Percentiles rank a stretch among this genome's conserved stretches.
Evolutionary conservation across 2,888 invertebrate genomes (phyloP).

Genomic region (Mycalesis mineus): DNA sequence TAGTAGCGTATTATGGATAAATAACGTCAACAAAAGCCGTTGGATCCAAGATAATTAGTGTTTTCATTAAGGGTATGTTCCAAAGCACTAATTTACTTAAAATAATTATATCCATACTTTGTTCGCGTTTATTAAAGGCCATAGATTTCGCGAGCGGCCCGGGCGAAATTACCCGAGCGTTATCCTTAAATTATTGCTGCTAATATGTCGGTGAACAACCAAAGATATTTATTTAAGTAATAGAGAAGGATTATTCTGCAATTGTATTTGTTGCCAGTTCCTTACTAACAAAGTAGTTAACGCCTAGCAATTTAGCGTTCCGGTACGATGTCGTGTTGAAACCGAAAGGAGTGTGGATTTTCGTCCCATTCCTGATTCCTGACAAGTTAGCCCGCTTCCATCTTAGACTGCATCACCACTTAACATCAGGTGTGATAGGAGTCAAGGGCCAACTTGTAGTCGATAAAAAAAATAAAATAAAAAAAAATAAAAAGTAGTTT

Average conservation of each 20-base stretch:
- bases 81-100: slow-evolving; percentile 68
- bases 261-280: no score
- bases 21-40: neutral
- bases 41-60: slow-evolving; percentile 38
- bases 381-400: no score
- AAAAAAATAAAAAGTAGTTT: no score
- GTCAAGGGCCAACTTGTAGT: no score
- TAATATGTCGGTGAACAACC: slow-evolving; percentile 67
- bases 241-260: slow-evolving; percentile 36
- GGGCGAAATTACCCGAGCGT: slow-evolving; percentile 66
- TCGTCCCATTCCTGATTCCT: no score
- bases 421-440: no score
- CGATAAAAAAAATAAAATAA: no score
- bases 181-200: slow-evolving; percentile 72
- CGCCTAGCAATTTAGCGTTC: no score
- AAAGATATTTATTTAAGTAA: slow-evolving; percentile 40
- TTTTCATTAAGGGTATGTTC: slow-evolving; percentile 65
- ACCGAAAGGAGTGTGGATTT: no score
- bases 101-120: slow-evolving; percentile 66
- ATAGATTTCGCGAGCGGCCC: slow-evolving; percentile 68
- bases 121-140: slow-evolving; percentile 73
- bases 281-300: no score
- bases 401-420: no score
- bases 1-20: neutral
- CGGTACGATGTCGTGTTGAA: no score